Percentiles rank a stretch among this genome's conserved stretches.
These are phyloP conservation scores for Cecropterus lyciades DNA, from an alignment of 1,140 invertebrate genomes.

Conservation along the genomic window DNA sequence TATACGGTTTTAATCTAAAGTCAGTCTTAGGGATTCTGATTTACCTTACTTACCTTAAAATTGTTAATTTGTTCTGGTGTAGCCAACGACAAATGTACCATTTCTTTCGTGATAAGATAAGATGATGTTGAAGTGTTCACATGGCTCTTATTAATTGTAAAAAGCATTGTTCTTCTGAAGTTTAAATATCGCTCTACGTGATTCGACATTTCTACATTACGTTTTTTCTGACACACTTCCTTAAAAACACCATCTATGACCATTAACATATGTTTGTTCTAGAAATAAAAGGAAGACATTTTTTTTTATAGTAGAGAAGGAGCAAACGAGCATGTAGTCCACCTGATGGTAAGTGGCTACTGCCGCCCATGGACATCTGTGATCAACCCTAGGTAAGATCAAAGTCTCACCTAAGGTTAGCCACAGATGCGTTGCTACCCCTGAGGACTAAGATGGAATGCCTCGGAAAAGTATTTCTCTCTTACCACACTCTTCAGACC, in stretches of 20 bases:
- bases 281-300: conserved; percentile 43
- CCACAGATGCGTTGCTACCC: too few species aligned
- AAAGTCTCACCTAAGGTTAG: too few species aligned
- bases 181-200: conserved; percentile 39
- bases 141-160: conserved; percentile 37
- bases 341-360: too few species aligned
- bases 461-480: too few species aligned
- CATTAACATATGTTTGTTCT: conserved; percentile 53
- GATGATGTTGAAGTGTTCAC: conserved; percentile 14
- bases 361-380: too few species aligned
- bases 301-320: too few species aligned
- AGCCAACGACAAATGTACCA: conserved; percentile 49
- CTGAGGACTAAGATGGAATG: too few species aligned
- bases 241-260: conserved; percentile 62
- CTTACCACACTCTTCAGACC: too few species aligned
- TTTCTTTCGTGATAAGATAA: conserved; percentile 54
- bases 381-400: too few species aligned
- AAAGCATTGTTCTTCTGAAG: conserved; percentile 67
- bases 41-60: conserved; percentile 61
- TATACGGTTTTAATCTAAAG: too few species aligned
- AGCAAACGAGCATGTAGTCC: too few species aligned
- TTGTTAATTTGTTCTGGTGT: conserved; percentile 47
- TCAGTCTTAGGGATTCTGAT: too few species aligned
- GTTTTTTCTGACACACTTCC: conserved; percentile 18
- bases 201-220: not conserved